Evolutionary conservation across 2,888 invertebrate species (phyloP), one percentile per base, ranked within the genome.

Genomic region (Luperina nickerlii): DNA sequence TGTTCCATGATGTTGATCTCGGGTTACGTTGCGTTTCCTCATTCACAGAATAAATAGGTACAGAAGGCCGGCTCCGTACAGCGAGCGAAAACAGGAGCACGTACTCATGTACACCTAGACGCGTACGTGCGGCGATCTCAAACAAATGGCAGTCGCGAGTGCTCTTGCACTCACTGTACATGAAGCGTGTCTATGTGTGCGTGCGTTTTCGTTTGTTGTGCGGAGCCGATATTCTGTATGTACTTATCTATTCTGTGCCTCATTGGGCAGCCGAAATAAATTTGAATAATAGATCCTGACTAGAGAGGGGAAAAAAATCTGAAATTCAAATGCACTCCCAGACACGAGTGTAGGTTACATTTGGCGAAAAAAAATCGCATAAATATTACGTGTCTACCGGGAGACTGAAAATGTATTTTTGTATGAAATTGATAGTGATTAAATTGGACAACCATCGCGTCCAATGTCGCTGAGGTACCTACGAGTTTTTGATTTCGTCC

Each of bases 311-410:
- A 83, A 87, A 75, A 90, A 90, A 90, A 90, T 90, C 81, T 90
- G 89, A 90, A 90, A 78, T 88, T 87, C 83, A 88, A 86, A 89
- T 90, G 90, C 88, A 86, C 68, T 84, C 78, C 80, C 83, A 78
- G 76, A 88, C 83, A 83, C 79, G 76, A 76, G 76, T 72, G 78
- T 76, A 69, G 79, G 82, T 85, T 38, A 87, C 80, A 74, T 79
- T 89, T 81, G 75, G 48, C 66, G 18, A 60, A 79, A 85, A 87
- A 86, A 89, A 85, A 78, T 68, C 68, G 74, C 77, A 83, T 87
- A 85, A 88, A 88, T 83, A 85, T 84, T 51, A 78, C 78, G 63
- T 45, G 70, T 76, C 85, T 71, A 77, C 54, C 7, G 83, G 84
- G 79, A 42, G 2, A 85, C 69, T 57, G 45, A 8, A 73, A 86